Conservation (phyloP, 2,113 vertebrate species). For the Labeo rohita region DNA sequence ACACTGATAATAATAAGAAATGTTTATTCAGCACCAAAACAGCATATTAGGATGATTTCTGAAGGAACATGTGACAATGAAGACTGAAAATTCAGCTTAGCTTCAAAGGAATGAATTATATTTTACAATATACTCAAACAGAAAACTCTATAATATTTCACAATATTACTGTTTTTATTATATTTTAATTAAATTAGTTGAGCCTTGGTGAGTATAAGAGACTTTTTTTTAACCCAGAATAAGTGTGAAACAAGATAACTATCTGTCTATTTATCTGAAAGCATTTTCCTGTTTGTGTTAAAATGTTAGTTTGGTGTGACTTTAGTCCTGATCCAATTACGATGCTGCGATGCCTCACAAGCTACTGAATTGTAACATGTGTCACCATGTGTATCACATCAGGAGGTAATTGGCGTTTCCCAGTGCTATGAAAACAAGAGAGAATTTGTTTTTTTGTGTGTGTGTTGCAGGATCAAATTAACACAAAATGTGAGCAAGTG, state of each 20-base stretch:
- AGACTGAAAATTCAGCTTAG: neutral
- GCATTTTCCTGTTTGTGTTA: neutral
- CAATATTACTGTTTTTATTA: neutral
- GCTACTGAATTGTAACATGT: neutral
- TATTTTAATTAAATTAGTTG: neutral
- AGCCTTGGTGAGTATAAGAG: neutral
- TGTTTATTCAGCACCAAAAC: neutral
- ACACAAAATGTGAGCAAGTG: neutral
- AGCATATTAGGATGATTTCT: neutral
- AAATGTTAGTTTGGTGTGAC: slow-evolving; percentile 1
- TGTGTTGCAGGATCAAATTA: neutral
- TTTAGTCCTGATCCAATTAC: neutral
- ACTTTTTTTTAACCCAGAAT: neutral
- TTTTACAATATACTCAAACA: neutral
- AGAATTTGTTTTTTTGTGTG: neutral
- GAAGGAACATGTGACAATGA: neutral
- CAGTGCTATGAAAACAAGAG: neutral
- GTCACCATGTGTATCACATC: neutral
- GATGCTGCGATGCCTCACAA: neutral
- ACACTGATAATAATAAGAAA: neutral
- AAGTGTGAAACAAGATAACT: neutral
- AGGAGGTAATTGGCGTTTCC: neutral
- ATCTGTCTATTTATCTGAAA: neutral
- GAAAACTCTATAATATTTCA: neutral
- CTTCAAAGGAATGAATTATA: neutral